Evolutionary conservation across 2,888 invertebrate genomes (phyloP), one percentile per base, ranked within the genome.

Genomic region (Napeogenes inachia): DNA sequence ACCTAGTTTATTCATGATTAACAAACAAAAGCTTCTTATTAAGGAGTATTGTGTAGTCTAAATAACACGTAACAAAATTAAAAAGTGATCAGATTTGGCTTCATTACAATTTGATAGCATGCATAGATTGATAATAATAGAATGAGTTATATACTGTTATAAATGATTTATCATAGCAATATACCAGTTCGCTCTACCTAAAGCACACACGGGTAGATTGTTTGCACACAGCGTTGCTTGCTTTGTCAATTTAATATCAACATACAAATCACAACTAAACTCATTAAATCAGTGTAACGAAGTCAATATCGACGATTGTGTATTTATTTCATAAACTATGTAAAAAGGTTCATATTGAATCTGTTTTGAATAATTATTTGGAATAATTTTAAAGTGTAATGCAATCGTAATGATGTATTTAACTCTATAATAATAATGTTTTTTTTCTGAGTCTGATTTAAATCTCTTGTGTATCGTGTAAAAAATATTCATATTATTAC

Each of bases 191-290:
- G 50, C 50, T 47, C 13, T 47, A 12, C 5, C 21, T 21, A 50
- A 50, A 50, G 21, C 50, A 50, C 10, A 50, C 50, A 50, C 3
- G 30, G 1, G n/a, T 8, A 30, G 21, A 30, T 30, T 50, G 50
- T 50, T 50, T 50, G 50, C 10, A 30, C 30, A 50, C 30, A 50
- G 50, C 50, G 30, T 50, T 50, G 50, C 50, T 50, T 50, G 50
- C 50, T 50, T 12, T 50, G 50, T 50, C 50, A 50, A 50, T 50
- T 50, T 50, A 50, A 50, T 50, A 50, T 50, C 50, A 50, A 50
- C 50, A 50, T 50, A 6, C 30, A 50, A 50, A 50, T 50, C 50
- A 50, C 50, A 30, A 50, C 50, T 50, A 50, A 50, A 50, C 21
- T 50, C 30, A 50, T 50, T 50, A 30, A 21, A 50, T 50, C 30